phyloP scores from a whole-genome alignment of 2,888 invertebrate species.

The Oligia latruncula region DNA sequence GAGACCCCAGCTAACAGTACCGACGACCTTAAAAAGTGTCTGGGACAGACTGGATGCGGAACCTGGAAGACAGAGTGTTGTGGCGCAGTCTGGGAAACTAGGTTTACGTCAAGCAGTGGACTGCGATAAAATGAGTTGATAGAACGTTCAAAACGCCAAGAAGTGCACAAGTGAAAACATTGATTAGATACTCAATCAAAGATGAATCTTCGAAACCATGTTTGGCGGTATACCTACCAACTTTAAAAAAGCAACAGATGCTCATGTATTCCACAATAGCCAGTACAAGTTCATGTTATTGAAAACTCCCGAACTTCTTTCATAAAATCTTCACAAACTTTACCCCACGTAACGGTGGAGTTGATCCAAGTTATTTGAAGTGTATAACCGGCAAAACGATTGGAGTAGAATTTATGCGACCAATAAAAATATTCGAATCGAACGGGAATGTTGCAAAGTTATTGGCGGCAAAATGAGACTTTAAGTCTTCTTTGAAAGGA shows the following conservation, averaged over 20 bases:
- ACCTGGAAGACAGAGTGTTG: too few species aligned
- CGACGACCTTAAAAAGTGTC: too few species aligned
- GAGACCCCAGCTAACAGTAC: too few species aligned
- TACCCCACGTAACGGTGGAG: conserved; percentile 18
- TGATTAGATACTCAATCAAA: not conserved
- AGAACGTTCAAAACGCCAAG: not conserved
- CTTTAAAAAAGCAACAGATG: conserved; percentile 1
- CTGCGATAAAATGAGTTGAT: not conserved
- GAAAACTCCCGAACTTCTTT: conserved; percentile 42
- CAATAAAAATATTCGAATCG: conserved; percentile 54
- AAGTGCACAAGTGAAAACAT: not conserved
- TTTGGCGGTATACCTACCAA: not conserved
- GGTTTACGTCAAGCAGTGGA: too few species aligned
- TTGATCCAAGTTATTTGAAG: conserved; percentile 44
- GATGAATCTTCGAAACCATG: not conserved
- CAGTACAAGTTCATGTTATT: conserved; percentile 31
- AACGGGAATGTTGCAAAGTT: conserved; percentile 25
- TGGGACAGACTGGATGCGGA: too few species aligned
- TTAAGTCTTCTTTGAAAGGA: conserved; percentile 13
- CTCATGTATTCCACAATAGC: not conserved
- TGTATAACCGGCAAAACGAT: conserved; percentile 49
- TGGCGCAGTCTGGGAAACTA: too few species aligned
- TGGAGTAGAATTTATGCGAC: conserved; percentile 55
- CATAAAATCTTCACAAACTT: conserved; percentile 47
- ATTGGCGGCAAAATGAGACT: conserved; percentile 20